phyloP scores from a whole-genome alignment of 2,797 vertebrate genomes.

The Chelon auratus region DNA sequence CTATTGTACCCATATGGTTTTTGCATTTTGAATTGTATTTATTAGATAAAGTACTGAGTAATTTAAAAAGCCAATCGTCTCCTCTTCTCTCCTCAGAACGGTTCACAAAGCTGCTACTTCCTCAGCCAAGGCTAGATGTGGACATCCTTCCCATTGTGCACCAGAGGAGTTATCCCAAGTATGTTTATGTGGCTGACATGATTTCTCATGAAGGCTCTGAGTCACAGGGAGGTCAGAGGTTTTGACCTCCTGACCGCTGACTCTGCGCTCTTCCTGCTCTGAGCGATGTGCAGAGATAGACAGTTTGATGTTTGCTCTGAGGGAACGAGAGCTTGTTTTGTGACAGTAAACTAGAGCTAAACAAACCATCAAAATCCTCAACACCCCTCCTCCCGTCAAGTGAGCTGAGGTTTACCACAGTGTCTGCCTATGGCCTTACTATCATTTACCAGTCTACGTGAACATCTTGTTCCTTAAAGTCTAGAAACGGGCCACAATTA shows the following conservation, averaged over 20 bases:
- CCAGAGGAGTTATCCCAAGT: constrained; percentile 93
- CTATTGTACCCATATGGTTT: background rate
- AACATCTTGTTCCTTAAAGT: no score
- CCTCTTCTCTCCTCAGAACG: constrained; percentile 83
- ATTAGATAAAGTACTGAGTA: background rate
- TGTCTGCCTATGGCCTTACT: background rate
- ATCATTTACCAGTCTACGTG: no score
- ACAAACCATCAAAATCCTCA: constrained; percentile 29
- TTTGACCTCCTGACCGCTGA: constrained; percentile 61
- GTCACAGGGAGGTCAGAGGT: constrained; percentile 66
- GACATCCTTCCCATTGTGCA: constrained; percentile 93
- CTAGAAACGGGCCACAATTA: no score
- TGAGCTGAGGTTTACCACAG: background rate
- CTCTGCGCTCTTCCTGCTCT: constrained; percentile 63
- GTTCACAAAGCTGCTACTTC: constrained; percentile 90
- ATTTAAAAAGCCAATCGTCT: constrained; percentile 11
- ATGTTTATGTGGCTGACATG: constrained; percentile 76
- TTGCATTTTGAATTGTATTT: background rate
- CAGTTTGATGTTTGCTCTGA: constrained; percentile 3
- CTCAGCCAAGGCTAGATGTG: constrained; percentile 80
- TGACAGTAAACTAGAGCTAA: constrained; percentile 37
- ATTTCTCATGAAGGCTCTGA: constrained; percentile 69
- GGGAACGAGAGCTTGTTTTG: constrained; percentile 41
- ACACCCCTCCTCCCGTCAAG: background rate
- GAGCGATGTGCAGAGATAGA: constrained; percentile 33